phyloP scores from a whole-genome alignment of 2,888 invertebrate genomes.

The Gandaritis pyraliata region DNA sequence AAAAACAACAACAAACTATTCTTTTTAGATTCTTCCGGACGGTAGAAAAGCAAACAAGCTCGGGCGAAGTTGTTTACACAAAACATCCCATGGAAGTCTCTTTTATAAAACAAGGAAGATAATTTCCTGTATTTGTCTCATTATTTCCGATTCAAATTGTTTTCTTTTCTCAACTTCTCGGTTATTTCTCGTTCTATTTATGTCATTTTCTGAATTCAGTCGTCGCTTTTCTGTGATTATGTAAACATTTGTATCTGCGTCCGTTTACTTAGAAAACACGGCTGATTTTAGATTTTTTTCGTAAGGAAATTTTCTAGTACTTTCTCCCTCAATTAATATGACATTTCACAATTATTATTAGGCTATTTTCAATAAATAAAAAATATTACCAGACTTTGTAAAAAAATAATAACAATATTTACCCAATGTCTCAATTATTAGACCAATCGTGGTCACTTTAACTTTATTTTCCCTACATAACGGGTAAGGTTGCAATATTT shows the following conservation, averaged over 20 bases:
- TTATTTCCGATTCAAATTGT: conserved; percentile 31
- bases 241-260: conserved; percentile 16
- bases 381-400: no score
- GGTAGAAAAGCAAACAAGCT: conserved; percentile 31
- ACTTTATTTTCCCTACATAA: not conserved
- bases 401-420: no score
- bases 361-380: not conserved
- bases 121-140: conserved; percentile 40
- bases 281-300: not conserved
- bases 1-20: conserved; percentile 16
- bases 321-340: no score
- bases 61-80: conserved; percentile 26
- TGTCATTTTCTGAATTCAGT: conserved; percentile 6
- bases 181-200: conserved; percentile 9
- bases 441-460: conserved; percentile 1
- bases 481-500: no score
- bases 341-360: not conserved
- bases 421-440: conserved; percentile 2
- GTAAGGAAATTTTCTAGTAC: not conserved
- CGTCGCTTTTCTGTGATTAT: conserved; percentile 4
- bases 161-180: conserved; percentile 19
- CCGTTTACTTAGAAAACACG: conserved; percentile 5
- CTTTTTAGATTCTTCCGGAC: conserved; percentile 26
- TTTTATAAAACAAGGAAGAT: conserved; percentile 29
- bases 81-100: conserved; percentile 37